Evolutionary conservation across 2,113 vertebrate species (phyloP).

Genomic region (Cottus gobio): DNA sequence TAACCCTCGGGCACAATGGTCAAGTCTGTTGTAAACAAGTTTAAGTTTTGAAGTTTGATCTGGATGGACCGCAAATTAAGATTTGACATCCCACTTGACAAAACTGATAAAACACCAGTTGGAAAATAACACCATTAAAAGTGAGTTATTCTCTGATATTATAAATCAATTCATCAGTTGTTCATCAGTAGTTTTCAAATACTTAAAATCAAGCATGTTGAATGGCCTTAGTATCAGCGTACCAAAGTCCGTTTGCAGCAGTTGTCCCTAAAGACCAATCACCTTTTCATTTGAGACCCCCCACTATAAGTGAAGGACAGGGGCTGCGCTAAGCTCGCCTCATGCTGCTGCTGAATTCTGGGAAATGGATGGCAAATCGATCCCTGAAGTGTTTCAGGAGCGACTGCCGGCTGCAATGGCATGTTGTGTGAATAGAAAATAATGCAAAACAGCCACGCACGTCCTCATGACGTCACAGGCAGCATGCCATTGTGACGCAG

Average conservation of each 20-base stretch:
- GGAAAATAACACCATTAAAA: background rate
- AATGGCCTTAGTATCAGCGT: background rate
- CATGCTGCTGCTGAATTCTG: constrained; percentile 26
- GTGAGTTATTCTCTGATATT: background rate
- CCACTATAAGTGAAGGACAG: background rate
- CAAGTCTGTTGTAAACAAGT: background rate
- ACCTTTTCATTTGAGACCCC: background rate
- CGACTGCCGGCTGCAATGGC: background rate
- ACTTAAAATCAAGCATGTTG: background rate
- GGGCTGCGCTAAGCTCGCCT: background rate
- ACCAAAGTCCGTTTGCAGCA: background rate
- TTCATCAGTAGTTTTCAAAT: background rate
- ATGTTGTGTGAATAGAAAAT: constrained; percentile 2
- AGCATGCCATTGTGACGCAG: background rate
- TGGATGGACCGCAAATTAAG: background rate
- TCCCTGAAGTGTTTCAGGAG: background rate
- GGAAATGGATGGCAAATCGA: constrained; percentile 11
- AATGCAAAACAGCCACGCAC: background rate
- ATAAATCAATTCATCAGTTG: background rate
- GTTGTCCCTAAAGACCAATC: background rate
- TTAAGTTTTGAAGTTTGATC: background rate
- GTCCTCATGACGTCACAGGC: constrained; percentile 3
- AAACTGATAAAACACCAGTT: background rate
- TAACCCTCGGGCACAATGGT: background rate
- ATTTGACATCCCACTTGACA: background rate